These are phyloP conservation scores for Drosophila neocordata DNA, from an alignment of 1,140 invertebrate species.

Conservation along the genomic window DNA sequence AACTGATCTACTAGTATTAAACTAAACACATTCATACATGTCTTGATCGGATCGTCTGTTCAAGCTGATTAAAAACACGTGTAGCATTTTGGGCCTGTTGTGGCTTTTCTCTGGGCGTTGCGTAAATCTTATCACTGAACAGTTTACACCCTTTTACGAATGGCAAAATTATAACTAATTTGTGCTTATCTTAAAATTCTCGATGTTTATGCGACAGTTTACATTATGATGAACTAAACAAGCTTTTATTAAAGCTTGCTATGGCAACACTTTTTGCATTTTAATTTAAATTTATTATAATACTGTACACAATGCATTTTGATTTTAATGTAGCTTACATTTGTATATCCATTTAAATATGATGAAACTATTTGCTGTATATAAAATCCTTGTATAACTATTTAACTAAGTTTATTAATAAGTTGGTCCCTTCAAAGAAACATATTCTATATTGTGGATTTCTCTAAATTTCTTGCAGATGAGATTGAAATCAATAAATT, in stretches of 20 bases:
- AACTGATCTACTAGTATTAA: too few species aligned
- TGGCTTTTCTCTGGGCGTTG: background rate
- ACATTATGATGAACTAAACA: constrained; percentile 8
- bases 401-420: constrained; percentile 31
- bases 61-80: background rate
- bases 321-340: constrained; percentile 67
- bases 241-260: constrained; percentile 49
- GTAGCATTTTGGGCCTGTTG: background rate
- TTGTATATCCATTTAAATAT: constrained; percentile 54
- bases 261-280: constrained; percentile 49
- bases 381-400: constrained; percentile 33
- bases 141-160: background rate
- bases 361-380: constrained; percentile 52
- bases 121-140: background rate
- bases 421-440: background rate
- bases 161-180: background rate
- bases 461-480: constrained; percentile 69
- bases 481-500: constrained; percentile 66
- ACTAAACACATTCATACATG: too few species aligned
- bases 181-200: constrained; percentile 6
- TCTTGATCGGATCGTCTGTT: too few species aligned
- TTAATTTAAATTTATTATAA: constrained; percentile 42
- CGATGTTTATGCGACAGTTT: background rate
- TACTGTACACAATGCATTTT: constrained; percentile 48
- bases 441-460: constrained; percentile 2